Percentiles rank a stretch among this genome's conserved stretches.
Evolutionary conservation across 2,888 invertebrate species (phyloP).

Genomic region (Dynastes tityus): DNA sequence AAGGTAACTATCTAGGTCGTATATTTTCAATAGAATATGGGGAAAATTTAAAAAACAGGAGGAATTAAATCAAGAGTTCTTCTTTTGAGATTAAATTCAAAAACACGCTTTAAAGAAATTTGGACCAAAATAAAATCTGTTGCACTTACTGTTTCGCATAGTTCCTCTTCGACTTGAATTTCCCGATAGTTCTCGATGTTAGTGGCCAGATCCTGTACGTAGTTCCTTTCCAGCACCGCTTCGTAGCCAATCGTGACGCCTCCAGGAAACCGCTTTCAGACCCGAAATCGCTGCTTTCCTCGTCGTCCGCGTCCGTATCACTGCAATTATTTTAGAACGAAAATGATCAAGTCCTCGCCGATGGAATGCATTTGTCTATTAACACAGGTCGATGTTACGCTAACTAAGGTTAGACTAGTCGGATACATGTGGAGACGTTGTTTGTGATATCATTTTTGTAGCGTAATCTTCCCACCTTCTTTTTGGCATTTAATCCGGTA

Average conservation of each 20-base stretch:
- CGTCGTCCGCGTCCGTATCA: conserved; percentile 37
- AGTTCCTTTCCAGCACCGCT: not conserved
- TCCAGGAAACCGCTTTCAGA: not conserved
- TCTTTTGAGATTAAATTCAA: too few species aligned
- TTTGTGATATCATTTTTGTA: not conserved
- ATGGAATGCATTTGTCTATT: too few species aligned
- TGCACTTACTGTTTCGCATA: conserved; percentile 25
- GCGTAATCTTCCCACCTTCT: not conserved
- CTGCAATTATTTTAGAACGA: not conserved
- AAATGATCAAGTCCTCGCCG: too few species aligned
- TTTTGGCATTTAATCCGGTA: not conserved
- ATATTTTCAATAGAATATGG: too few species aligned
- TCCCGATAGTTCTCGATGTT: not conserved
- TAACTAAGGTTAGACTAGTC: not conserved
- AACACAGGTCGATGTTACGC: too few species aligned
- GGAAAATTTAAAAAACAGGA: too few species aligned
- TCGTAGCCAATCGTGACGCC: not conserved
- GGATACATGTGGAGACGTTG: not conserved
- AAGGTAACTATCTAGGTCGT: too few species aligned
- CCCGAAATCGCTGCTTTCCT: conserved; percentile 3
- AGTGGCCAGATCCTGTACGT: conserved; percentile 7
- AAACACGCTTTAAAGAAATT: too few species aligned
- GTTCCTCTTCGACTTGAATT: not conserved
- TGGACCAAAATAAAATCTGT: too few species aligned
- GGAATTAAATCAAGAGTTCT: too few species aligned